These are phyloP conservation scores for Callaeas wilsoni DNA, from an alignment of 2,113 vertebrate genomes.

Conservation along the genomic window DNA sequence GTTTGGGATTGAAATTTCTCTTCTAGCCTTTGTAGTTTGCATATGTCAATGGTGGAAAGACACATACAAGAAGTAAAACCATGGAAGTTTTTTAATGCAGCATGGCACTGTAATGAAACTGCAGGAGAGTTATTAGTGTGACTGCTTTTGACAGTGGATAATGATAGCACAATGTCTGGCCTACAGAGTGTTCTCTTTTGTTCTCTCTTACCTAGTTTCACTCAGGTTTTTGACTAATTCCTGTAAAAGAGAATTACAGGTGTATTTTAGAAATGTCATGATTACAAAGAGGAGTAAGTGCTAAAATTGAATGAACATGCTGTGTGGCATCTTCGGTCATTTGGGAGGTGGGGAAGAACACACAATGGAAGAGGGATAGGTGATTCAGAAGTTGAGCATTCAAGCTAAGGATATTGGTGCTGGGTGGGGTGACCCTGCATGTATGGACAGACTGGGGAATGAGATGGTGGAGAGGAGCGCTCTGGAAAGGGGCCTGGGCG, in stretches of 20 bases:
- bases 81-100: neutral
- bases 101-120: neutral
- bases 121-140: neutral
- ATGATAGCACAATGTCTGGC: neutral
- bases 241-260: neutral
- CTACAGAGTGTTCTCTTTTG: neutral
- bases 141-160: neutral
- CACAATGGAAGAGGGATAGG: neutral
- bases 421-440: neutral
- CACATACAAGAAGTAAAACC: neutral
- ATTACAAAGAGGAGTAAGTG: neutral
- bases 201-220: neutral
- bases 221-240: neutral
- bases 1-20: neutral
- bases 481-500: too few relatives aligned
- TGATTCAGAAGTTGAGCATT: neutral
- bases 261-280: neutral
- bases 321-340: rapidly evolving
- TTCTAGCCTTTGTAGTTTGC: neutral
- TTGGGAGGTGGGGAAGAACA: rapidly evolving
- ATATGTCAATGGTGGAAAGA: neutral
- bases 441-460: neutral
- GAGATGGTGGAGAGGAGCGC: too few relatives aligned
- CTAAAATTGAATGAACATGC: neutral
- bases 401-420: neutral